phyloP scores from a whole-genome alignment of 2,113 vertebrate species.

The crab-eating macaque (Macaca fascicularis) region T2T-MFA8v1.1 NC_088380.1:168112001-168112500 shows the following conservation, averaged over 20 bases:
- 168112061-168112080: not conserved
- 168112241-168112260: not conserved
- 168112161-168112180: not conserved
- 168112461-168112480: not conserved
- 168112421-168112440: not conserved
- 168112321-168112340: not conserved
- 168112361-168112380: not conserved
- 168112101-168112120: not conserved
- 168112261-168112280: not conserved
- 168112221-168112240: conserved; percentile 34
- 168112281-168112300: not conserved
- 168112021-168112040: not conserved
- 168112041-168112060: not conserved
- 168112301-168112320: not conserved
- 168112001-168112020: not conserved
- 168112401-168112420: not conserved
- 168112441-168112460: not conserved
- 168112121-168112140: not conserved
- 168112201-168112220: not conserved
- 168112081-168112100: not conserved
- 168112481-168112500: not conserved
- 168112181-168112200: not conserved
- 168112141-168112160: not conserved
- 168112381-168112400: not conserved
- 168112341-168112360: not conserved